phyloP scores from a whole-genome alignment of 2,888 invertebrate species.

The Furcula furcula region DNA sequence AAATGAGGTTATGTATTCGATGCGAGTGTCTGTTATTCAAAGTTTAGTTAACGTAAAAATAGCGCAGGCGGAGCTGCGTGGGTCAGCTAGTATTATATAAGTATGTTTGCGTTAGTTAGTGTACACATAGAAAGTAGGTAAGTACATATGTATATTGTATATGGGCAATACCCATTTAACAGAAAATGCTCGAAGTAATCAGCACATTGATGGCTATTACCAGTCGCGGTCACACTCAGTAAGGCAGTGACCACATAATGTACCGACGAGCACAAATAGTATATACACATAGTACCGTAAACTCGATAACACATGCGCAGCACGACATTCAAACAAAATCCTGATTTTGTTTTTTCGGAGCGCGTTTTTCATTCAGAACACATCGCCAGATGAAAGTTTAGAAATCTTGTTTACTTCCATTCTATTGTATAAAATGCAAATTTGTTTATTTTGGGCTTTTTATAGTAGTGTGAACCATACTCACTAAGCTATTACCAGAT shows the following conservation, averaged over 20 bases:
- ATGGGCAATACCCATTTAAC: background rate
- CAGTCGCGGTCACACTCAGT: background rate
- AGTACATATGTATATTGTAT: background rate
- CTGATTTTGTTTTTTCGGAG: slow-evolving; percentile 30
- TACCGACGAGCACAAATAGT: slow-evolving; percentile 10
- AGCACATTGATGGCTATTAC: slow-evolving; percentile 1
- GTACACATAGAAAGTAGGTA: too few relatives aligned
- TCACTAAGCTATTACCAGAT: too few relatives aligned
- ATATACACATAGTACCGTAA: slow-evolving; percentile 24
- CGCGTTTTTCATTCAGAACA: slow-evolving; percentile 27
- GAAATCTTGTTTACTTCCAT: slow-evolving; percentile 15
- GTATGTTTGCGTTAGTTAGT: too few relatives aligned
- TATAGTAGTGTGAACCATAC: too few relatives aligned
- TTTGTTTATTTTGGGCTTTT: too few relatives aligned
- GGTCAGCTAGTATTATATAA: too few relatives aligned
- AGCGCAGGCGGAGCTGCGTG: too few relatives aligned
- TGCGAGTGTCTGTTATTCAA: too few relatives aligned
- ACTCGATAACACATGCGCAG: slow-evolving; percentile 27
- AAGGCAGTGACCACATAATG: background rate
- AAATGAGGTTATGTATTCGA: too few relatives aligned
- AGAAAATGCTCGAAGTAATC: background rate
- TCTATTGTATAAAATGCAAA: too few relatives aligned
- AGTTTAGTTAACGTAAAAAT: too few relatives aligned
- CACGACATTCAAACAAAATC: slow-evolving; percentile 45
- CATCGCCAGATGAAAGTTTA: slow-evolving; percentile 25